Conservation (phyloP, 2,888 invertebrate genomes). For the Smittia aterrima region DNA sequence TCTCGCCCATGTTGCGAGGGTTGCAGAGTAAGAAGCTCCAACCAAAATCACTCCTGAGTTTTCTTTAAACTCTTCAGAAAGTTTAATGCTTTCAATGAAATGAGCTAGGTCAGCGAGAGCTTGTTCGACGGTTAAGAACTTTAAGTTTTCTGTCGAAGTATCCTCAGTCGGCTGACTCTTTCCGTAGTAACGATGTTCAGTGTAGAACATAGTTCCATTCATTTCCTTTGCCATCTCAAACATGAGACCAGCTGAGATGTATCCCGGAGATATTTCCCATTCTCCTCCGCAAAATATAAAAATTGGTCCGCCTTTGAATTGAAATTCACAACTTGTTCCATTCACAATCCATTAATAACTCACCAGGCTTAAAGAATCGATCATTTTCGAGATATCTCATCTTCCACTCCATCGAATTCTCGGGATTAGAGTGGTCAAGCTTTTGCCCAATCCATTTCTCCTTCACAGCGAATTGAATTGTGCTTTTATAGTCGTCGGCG, state of each 20-base stretch:
- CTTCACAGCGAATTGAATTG: not conserved
- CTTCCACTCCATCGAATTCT: not conserved
- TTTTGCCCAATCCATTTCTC: constrained; percentile 16
- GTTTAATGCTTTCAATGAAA: constrained; percentile 56
- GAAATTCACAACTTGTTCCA: not conserved
- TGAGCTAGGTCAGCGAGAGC: constrained; percentile 61
- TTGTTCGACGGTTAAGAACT: constrained; percentile 60
- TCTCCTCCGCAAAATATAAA: constrained; percentile 61
- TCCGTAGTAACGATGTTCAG: constrained; percentile 67
- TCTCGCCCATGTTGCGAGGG: constrained; percentile 61
- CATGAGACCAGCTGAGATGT: constrained; percentile 55
- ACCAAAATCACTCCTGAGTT: constrained; percentile 44
- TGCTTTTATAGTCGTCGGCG: not conserved
- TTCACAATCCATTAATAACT: no score
- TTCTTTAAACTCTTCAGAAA: not conserved
- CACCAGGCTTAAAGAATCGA: constrained; percentile 8
- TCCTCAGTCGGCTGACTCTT: constrained; percentile 57
- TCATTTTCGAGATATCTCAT: constrained; percentile 27
- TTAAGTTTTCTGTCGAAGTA: constrained; percentile 54
- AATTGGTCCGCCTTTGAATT: constrained; percentile 49
- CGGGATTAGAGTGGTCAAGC: not conserved
- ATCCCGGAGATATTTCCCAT: constrained; percentile 56
- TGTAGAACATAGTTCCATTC: constrained; percentile 57
- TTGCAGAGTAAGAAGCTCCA: constrained; percentile 53
- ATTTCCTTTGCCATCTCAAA: constrained; percentile 53